These are phyloP conservation scores for Rallus limicola DNA, from an alignment of 2,113 vertebrate genomes.

Conservation along the genomic window DNA sequence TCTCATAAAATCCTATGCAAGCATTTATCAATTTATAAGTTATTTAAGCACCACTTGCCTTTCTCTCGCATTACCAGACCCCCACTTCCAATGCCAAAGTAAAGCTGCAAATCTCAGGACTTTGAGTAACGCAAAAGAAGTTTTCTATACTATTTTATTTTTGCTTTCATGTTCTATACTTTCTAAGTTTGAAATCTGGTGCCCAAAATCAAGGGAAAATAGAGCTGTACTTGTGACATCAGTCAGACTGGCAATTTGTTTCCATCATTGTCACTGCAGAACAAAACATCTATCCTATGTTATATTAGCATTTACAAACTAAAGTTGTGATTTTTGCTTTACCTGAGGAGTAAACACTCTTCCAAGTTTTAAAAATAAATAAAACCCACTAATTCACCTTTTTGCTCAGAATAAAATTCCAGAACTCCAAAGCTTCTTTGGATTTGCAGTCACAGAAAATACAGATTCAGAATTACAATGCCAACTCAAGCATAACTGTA, in stretches of 20 bases:
- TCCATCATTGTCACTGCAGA: not conserved
- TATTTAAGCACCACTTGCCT: not conserved
- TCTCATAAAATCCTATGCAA: not conserved
- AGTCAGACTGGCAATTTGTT: not conserved
- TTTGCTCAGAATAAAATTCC: not conserved
- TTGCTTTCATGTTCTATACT: not conserved
- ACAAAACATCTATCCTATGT: not conserved
- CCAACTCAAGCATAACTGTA: accelerated
- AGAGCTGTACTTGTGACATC: not conserved
- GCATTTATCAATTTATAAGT: not conserved
- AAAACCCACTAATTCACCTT: not conserved
- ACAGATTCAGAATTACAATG: not conserved
- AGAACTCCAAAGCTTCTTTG: not conserved
- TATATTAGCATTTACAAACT: not conserved
- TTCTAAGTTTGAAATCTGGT: not conserved
- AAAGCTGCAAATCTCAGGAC: not conserved
- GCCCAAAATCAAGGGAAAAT: not conserved
- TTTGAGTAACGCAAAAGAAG: not conserved
- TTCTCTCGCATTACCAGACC: not conserved
- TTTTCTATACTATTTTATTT: not conserved
- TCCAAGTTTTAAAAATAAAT: not conserved
- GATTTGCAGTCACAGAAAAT: not conserved
- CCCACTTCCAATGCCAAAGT: not conserved
- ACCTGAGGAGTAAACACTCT: not conserved
- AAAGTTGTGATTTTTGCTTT: not conserved